Conservation (phyloP, 1,140 invertebrate genomes). For the Phymorhynchus buccinoides region DNA sequence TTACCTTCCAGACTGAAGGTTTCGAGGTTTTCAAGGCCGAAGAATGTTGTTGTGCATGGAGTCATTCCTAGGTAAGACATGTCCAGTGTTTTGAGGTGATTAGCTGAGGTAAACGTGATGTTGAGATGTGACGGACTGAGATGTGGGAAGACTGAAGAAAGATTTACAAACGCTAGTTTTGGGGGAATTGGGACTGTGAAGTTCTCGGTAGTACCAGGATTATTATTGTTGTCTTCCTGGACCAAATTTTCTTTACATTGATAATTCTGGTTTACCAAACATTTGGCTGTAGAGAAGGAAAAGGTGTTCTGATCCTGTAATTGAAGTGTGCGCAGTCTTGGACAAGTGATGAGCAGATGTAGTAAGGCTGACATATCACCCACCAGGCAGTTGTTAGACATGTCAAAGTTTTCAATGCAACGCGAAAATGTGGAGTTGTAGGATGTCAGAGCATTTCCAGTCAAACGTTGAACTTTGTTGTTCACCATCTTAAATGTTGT, state of each 20-base stretch:
- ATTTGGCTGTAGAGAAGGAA: background rate
- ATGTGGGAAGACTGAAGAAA: background rate
- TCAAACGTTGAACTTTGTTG: background rate
- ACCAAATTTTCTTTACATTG: background rate
- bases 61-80: background rate
- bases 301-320: background rate
- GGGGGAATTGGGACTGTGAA: background rate
- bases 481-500: background rate
- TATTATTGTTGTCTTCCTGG: too few relatives aligned
- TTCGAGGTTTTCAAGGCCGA: background rate
- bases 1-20: background rate
- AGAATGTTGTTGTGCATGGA: background rate
- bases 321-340: background rate
- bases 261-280: background rate
- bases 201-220: background rate
- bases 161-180: background rate
- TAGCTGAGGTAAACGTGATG: background rate
- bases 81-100: background rate
- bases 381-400: background rate
- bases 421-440: background rate
- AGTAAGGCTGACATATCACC: background rate
- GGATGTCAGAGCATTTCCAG: background rate
- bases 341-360: background rate
- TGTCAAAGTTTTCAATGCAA: background rate
- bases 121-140: background rate